These are phyloP conservation scores for Drosophila chauvacae DNA, from an alignment of 1,140 invertebrate genomes.

Conservation along the genomic window DNA sequence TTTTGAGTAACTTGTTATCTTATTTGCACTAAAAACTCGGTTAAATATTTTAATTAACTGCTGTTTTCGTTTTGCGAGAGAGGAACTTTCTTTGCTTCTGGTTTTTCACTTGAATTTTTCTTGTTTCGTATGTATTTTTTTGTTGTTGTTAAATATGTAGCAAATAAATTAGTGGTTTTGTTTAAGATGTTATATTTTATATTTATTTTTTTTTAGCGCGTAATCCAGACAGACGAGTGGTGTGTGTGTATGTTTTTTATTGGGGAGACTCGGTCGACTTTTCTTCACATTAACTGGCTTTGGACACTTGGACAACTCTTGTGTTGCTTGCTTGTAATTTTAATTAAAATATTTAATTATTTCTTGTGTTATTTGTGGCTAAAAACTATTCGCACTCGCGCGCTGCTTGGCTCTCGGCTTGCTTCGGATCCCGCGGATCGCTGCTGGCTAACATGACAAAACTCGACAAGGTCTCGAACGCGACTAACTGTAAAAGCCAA, in stretches of 20 bases:
- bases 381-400: conserved; percentile 33
- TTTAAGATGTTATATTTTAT: conserved; percentile 18
- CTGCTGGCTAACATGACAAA: conserved; percentile 83
- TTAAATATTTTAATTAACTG: conserved; percentile 43
- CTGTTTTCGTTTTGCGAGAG: conserved; percentile 46
- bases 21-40: conserved; percentile 43
- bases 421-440: conserved; percentile 42
- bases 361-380: background rate
- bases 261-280: conserved; percentile 63
- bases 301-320: conserved; percentile 25
- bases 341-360: conserved; percentile 18
- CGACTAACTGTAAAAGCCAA: conserved; percentile 84
- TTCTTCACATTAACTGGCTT: conserved; percentile 75
- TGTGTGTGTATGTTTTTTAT: conserved; percentile 19
- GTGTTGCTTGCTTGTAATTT: conserved; percentile 6
- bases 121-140: background rate
- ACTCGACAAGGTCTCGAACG: conserved; percentile 84
- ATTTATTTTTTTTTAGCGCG: conserved; percentile 63
- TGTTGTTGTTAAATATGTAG: conserved; percentile 34
- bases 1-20: conserved; percentile 15
- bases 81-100: conserved; percentile 75
- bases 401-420: conserved; percentile 27
- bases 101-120: conserved; percentile 52
- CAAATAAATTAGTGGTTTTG: conserved; percentile 40
- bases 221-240: conserved; percentile 71